Evolutionary conservation across 1,140 invertebrate species (phyloP), one percentile per base, ranked within the genome.

Genomic region (Drosophila novamexicana): DNA sequence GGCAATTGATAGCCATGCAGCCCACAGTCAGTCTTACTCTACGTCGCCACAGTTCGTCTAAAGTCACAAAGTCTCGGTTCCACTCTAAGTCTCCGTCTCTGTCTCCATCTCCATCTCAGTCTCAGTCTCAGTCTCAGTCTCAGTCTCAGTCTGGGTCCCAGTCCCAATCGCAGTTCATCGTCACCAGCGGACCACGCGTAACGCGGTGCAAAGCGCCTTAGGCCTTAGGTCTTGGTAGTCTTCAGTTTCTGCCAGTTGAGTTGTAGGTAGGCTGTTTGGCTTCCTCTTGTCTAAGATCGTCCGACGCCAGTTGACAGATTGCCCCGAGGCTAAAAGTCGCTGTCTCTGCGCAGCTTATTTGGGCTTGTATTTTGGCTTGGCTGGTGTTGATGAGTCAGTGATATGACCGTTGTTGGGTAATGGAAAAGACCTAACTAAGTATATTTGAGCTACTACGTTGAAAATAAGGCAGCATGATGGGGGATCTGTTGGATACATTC

Each of bases 271-370:
- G 59, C 57, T 61, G 34, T 9, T 22, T 59, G 29, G 37, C 52
- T 44, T 59, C 62, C 53, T 70, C 64, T 77, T 79, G 84, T 77
- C 84, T 89, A 81, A 89, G 84, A 89, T 89, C 84, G 85, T 84
- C 84, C 78, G 84, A 89, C 77, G 84, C 80, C 84, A 78, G 84
- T 89, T 89, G 84, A 89, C 84, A 89, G 84, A 89, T 89, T 89
- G 77, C 74, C 84, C 77, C 50, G 65, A 74, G 84, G 84, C 85
- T 68, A 72, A 78, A 71, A 89, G 72, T 89, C 71, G 71, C 68
- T 72, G 66, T 71, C 57, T 70, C 53, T 47, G 47, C 61, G 37
- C 66, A 74, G 22, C 64, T 47, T 88, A 82, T 86, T 82, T 88
- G 75, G 83, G 44, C 44, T 71, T 86, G 49, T 52, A 62, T 76